phyloP scores from a whole-genome alignment of 2,113 vertebrate genomes.

The Malurus elegans region DNA sequence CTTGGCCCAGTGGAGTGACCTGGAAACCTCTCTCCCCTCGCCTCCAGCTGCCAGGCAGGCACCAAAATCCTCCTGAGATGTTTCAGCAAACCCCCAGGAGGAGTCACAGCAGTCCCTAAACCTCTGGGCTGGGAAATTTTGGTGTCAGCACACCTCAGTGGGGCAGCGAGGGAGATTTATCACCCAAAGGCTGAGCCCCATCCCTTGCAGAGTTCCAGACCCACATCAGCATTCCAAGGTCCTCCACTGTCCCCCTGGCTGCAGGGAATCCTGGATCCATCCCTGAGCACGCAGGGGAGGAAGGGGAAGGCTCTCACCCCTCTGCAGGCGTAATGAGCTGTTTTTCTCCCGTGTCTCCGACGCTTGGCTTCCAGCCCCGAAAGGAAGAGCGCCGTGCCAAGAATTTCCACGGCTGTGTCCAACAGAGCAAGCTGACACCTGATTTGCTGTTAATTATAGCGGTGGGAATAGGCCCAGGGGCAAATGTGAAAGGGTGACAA shows the following conservation, averaged over 20 bases:
- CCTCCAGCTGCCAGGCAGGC: not conserved
- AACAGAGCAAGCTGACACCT: not conserved
- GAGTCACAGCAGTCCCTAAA: not conserved
- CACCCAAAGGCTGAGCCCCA: not conserved
- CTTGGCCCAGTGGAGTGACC: not conserved
- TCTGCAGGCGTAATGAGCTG: accelerated
- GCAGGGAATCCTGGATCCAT: not conserved
- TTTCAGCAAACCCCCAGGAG: not conserved
- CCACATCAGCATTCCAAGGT: not conserved
- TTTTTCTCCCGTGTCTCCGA: not conserved
- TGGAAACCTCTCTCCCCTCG: not conserved
- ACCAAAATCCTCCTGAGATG: not conserved
- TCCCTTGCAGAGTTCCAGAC: not conserved
- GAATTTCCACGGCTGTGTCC: not conserved
- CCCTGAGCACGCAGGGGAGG: accelerated
- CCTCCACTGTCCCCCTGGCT: not conserved
- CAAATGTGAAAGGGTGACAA: not conserved
- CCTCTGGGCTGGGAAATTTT: not conserved
- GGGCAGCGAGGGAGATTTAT: accelerated
- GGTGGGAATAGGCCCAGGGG: not conserved
- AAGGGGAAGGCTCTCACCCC: not conserved
- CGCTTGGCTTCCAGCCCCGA: not conserved
- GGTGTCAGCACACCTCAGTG: not conserved
- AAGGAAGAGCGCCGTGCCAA: not conserved
- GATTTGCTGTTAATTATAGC: not conserved